Evolutionary conservation across 1,140 invertebrate genomes (phyloP).

Genomic region (Drosophila persimilis): DNA sequence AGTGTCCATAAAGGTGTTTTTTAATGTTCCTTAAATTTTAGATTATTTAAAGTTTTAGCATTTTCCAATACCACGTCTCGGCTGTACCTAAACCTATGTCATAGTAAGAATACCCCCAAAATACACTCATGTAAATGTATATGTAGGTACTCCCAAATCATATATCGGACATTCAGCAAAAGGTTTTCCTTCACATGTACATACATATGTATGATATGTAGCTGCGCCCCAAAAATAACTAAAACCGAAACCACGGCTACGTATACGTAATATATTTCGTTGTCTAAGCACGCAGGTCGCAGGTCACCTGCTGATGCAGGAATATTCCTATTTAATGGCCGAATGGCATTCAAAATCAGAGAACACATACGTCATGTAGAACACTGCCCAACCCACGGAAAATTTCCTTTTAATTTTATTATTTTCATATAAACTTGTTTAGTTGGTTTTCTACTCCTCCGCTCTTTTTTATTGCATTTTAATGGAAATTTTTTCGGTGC

Average conservation of each 20-base stretch:
- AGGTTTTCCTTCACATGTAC: conserved; percentile 31
- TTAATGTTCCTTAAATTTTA: too few species aligned
- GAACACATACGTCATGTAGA: conserved; percentile 61
- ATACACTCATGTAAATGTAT: conserved; percentile 2
- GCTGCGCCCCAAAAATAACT: conserved; percentile 47
- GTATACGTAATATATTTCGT: conserved; percentile 67
- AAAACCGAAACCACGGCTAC: conserved; percentile 34
- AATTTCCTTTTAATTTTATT: conserved; percentile 70
- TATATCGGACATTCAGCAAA: conserved; percentile 43
- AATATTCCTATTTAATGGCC: conserved; percentile 56
- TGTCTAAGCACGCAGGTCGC: conserved; percentile 42
- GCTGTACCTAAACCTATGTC: too few species aligned
- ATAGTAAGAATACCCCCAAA: not conserved
- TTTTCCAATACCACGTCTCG: too few species aligned
- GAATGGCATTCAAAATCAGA: conserved; percentile 66
- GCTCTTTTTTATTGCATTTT: conserved; percentile 70
- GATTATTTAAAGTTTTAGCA: too few species aligned
- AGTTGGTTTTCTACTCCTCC: conserved; percentile 28
- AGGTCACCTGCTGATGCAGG: conserved; percentile 42
- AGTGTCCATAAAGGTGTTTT: too few species aligned
- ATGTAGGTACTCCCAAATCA: conserved; percentile 51
- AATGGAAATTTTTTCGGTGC: conserved; percentile 66
- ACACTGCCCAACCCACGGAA: conserved; percentile 43
- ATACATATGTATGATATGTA: conserved; percentile 19
- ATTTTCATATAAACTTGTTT: conserved; percentile 70